A percentile compares a stretch with the other conserved stretches of the same genome.
Evolutionary conservation across 2,797 vertebrate genomes (phyloP).

Genomic region (Gambelia wislizenii): DNA sequence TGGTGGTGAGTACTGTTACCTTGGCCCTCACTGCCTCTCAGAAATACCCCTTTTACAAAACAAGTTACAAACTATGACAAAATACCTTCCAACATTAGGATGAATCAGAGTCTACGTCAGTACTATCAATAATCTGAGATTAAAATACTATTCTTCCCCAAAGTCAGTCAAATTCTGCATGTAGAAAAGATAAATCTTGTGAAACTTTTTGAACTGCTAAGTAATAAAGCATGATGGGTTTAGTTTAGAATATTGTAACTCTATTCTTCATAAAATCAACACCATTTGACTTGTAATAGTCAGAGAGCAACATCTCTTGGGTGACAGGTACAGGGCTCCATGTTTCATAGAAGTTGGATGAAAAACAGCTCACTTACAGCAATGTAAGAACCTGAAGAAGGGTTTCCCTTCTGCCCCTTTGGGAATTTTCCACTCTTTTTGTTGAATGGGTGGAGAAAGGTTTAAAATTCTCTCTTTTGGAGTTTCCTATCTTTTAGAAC

Average conservation of each 20-base stretch:
- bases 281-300: background rate
- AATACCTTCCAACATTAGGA: background rate
- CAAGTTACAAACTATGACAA: background rate
- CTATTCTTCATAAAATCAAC: background rate
- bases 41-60: background rate
- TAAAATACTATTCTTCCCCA: background rate
- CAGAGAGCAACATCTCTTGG: background rate
- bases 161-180: background rate
- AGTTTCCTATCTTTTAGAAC: background rate
- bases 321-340: background rate
- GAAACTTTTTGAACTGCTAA: background rate
- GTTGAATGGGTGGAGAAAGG: background rate
- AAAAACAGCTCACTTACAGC: background rate
- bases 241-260: background rate
- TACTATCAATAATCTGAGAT: background rate
- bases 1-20: too few relatives aligned
- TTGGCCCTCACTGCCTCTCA: background rate
- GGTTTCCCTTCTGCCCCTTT: too few relatives aligned
- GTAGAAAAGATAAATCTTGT: background rate
- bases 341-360: background rate
- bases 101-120: background rate
- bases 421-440: background rate
- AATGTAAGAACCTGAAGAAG: background rate
- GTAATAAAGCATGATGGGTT: background rate
- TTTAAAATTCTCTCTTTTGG: background rate